These are phyloP conservation scores for Xylocopa sonorina DNA, from an alignment of 1,140 invertebrate genomes.

Conservation along the genomic window DNA sequence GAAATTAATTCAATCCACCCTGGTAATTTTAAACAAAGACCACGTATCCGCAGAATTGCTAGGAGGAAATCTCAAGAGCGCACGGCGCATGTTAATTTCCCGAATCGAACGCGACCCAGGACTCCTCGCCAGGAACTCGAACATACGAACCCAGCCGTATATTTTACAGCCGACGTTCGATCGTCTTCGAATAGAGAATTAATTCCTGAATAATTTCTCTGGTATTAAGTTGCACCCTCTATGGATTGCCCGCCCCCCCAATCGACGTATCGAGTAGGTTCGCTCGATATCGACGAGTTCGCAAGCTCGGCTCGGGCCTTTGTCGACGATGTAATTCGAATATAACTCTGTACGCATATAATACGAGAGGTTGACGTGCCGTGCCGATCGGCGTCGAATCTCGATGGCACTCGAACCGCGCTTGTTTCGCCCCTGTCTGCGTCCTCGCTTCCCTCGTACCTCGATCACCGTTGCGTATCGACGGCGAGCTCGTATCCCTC, in stretches of 20 bases:
- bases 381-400: slow-evolving; percentile 4
- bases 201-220: not conserved
- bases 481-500: not conserved
- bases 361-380: not conserved
- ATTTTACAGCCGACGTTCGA: too few species aligned
- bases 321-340: slow-evolving; percentile 26
- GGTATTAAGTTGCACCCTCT: not conserved
- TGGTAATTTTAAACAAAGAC: too few species aligned
- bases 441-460: not conserved
- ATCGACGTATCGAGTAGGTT: not conserved
- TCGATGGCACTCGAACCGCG: slow-evolving; percentile 22
- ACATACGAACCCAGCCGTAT: too few species aligned
- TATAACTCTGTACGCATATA: slow-evolving; percentile 3
- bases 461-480: not conserved
- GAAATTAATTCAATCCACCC: too few species aligned
- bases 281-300: slow-evolving; percentile 1
- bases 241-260: too few species aligned
- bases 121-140: too few species aligned
- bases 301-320: not conserved
- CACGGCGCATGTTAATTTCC: too few species aligned
- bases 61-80: too few species aligned
- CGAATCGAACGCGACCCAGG: too few species aligned
- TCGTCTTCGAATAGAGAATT: not conserved
- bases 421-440: slow-evolving; percentile 10
- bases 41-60: too few species aligned